Percentiles rank a stretch among this genome's conserved stretches.
These are phyloP conservation scores for Monoplex corrugatus DNA, from an alignment of 2,888 invertebrate genomes.

Conservation along the genomic window DNA sequence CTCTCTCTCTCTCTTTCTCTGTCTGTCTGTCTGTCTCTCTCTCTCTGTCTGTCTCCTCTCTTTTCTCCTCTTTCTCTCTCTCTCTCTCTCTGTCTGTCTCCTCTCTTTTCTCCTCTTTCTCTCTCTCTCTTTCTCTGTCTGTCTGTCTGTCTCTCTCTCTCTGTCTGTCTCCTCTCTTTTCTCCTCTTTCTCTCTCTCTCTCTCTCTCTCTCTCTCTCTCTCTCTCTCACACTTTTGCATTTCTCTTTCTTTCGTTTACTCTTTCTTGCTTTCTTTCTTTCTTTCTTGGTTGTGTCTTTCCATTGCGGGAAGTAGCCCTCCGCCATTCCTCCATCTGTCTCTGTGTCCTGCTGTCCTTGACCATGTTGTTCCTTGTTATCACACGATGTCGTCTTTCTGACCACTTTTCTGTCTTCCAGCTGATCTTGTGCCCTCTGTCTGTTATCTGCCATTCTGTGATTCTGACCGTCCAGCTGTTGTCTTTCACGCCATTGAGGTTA, in stretches of 20 bases:
- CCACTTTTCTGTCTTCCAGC: neutral
- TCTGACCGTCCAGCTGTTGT: no score
- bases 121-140: neutral
- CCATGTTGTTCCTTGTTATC: neutral
- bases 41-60: neutral
- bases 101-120: neutral
- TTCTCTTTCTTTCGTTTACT: no score
- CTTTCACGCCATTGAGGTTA: no score
- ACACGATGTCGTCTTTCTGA: neutral
- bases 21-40: neutral
- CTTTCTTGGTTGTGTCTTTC: neutral
- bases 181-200: neutral
- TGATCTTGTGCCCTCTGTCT: neutral
- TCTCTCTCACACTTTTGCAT: no score
- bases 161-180: neutral
- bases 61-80: neutral
- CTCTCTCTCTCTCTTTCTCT: no score
- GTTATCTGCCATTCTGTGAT: neutral
- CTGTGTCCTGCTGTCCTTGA: neutral
- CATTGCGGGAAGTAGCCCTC: no score
- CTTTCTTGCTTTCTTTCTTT: neutral
- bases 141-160: neutral
- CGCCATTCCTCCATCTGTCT: neutral
- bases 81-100: slow-evolving; percentile 12
- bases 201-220: no score